Evolutionary conservation across 2,113 vertebrate species (phyloP).

Genomic region (Passer montanus): DNA sequence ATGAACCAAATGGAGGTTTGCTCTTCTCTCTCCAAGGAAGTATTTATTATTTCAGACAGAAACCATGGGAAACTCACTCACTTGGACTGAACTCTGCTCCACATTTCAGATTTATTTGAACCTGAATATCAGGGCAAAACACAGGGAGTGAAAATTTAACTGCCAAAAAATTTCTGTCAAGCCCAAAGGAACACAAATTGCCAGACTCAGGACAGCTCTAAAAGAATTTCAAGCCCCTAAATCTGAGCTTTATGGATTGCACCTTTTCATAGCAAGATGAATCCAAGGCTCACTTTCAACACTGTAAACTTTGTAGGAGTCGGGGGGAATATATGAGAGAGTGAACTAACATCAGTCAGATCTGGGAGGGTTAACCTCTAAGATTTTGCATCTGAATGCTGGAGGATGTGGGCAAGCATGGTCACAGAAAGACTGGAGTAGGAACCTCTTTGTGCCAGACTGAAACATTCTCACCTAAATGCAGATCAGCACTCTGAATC

Average conservation of each 20-base stretch:
- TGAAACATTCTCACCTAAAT: background rate
- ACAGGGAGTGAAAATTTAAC: background rate
- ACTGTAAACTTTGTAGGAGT: background rate
- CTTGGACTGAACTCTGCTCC: conserved; percentile 32
- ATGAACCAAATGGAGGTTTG: conserved; percentile 5
- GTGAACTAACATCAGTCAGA: background rate
- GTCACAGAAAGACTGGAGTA: background rate
- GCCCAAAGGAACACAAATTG: conserved; percentile 22
- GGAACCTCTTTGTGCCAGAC: background rate
- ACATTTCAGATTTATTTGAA: conserved; percentile 30
- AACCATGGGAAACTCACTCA: conserved; percentile 41
- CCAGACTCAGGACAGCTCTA: background rate
- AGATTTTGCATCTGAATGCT: background rate
- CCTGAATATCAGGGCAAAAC: conserved; percentile 22
- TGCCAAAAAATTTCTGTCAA: conserved; percentile 17
- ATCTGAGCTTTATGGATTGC: conserved; percentile 1
- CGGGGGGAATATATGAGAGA: rapidly evolving
- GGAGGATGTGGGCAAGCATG: background rate
- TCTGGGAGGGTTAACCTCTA: background rate
- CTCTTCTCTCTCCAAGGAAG: background rate
- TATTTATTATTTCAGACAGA: conserved; percentile 43
- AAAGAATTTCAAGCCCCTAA: background rate
- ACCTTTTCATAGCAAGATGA: background rate
- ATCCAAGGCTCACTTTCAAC: background rate
- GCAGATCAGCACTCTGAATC: background rate